Evolutionary conservation across 1,140 invertebrate species (phyloP), one percentile per base, ranked within the genome.

Genomic region (Aphelinus atriplicis): DNA sequence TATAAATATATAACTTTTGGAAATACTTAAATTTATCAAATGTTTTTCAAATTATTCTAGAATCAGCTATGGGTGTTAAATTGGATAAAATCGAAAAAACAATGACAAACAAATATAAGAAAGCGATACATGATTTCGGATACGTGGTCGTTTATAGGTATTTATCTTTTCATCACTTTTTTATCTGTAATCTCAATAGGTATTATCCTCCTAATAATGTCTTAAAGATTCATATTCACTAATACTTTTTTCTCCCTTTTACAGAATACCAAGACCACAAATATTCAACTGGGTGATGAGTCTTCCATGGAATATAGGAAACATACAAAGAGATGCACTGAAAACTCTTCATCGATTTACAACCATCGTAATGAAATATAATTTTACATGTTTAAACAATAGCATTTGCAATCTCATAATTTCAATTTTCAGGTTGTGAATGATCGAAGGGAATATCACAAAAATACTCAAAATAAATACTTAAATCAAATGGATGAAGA

Each of bases 1-100:
- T 56, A 53, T 51, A 26, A 26, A 26, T 26, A 26, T 26, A 26
- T 26, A 26, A 26, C 26, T 26, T 26, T 26, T 26, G 26, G 26
- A 26, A 26, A 26, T 26, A 26, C 26, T 26, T 26, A 26, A 26
- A 26, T 26, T 26, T 26, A 26, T 26, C 26, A 26, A 26, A 26
- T 26, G 26, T 62, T 45, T 77, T 79, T 53, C 4, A 5, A 4
- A 5, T 53, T 53, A 5, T 80, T 84, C 7, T 76, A 94, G 94
- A 96, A 84, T 93, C 94, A 65, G 93, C 94, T 5, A 95, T 96
- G 94, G 95, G 94, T 1, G 91, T 89, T 10, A 90, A 89, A 76
- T 89, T 95, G 46, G 88, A 92, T 80, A 90, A 91, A 10, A 83
- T 91, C 5, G 88, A 91, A 47, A 90, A 90, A 9, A 48, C 43